A percentile compares a stretch with the other conserved stretches of the same genome.
Evolutionary conservation across 2,797 vertebrate genomes (phyloP).

Genomic region (Rhyacichthys aspro): DNA sequence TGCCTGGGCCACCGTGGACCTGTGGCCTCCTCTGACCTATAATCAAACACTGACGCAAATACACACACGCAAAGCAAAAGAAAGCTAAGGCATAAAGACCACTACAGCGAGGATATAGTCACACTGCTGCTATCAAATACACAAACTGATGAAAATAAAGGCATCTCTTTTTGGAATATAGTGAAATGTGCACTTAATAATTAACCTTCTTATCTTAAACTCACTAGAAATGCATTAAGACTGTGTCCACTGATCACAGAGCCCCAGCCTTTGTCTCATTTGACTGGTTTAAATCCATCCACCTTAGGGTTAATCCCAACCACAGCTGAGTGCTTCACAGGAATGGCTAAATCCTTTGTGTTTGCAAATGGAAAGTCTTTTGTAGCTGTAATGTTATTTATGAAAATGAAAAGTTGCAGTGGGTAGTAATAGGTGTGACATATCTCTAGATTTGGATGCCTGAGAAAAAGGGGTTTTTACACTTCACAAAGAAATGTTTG

Average conservation of each 20-base stretch:
- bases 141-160: too few relatives aligned
- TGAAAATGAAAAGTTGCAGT: too few relatives aligned
- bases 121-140: too few relatives aligned
- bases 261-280: constrained; percentile 43
- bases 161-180: too few relatives aligned
- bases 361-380: constrained; percentile 17
- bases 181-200: background rate
- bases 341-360: constrained; percentile 56
- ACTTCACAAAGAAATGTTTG: background rate
- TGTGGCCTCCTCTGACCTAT: constrained; percentile 71
- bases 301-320: constrained; percentile 70
- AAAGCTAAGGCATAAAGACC: background rate
- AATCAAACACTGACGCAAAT: constrained; percentile 55
- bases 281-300: constrained; percentile 65
- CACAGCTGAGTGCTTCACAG: constrained; percentile 60
- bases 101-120: background rate
- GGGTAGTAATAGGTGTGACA: too few relatives aligned
- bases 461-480: too few relatives aligned
- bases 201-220: constrained; percentile 33
- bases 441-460: too few relatives aligned
- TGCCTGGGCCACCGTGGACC: constrained; percentile 62
- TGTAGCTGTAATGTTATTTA: constrained; percentile 2
- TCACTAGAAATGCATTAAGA: constrained; percentile 37
- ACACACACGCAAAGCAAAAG: constrained; percentile 23
- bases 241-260: constrained; percentile 52